Percentiles rank a stretch among this genome's conserved stretches.
These are phyloP conservation scores for Polydrusus tereticollis DNA, from an alignment of 2,888 invertebrate species.

Conservation along the genomic window DNA sequence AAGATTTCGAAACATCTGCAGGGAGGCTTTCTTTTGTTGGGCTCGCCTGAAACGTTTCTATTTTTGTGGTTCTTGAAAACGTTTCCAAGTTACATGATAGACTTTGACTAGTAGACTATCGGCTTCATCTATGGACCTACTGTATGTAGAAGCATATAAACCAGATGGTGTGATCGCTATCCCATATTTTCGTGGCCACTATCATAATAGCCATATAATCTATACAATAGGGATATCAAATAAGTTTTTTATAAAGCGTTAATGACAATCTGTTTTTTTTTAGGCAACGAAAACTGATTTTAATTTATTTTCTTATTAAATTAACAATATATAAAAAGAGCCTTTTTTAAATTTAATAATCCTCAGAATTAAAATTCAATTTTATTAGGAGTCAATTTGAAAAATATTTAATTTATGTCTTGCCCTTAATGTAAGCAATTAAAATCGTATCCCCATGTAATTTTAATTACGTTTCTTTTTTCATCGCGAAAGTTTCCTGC, in stretches of 20 bases:
- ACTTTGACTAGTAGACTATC: background rate
- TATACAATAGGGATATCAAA: no score
- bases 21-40: constrained; percentile 1
- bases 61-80: constrained; percentile 39
- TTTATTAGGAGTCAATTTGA: background rate
- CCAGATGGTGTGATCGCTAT: no score
- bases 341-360: background rate
- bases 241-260: no score
- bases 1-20: background rate
- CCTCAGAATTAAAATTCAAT: background rate
- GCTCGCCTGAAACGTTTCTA: constrained; percentile 42
- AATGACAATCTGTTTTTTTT: no score
- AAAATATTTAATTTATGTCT: background rate
- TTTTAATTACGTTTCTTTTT: constrained; percentile 3
- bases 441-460: background rate
- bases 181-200: no score
- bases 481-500: background rate
- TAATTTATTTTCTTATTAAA: background rate
- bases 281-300: background rate
- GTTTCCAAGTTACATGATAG: constrained; percentile 26
- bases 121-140: no score
- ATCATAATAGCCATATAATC: no score
- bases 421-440: background rate
- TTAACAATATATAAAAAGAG: background rate
- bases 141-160: no score